Conservation (phyloP, 2,888 invertebrate species). For the Acanthosepion lycidas region DNA sequence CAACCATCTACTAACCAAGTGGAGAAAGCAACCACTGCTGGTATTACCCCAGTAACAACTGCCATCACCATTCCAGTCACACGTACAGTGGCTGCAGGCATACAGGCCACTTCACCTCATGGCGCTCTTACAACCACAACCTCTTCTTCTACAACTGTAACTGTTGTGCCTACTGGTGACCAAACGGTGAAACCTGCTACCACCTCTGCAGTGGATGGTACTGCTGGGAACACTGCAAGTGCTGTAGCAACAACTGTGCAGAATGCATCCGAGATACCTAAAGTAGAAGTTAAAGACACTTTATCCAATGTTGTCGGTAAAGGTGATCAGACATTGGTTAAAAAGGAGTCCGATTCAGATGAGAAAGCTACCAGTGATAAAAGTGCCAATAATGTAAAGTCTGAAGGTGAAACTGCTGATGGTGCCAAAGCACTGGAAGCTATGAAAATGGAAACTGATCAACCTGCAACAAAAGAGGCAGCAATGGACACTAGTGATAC, state of each 20-base stretch:
- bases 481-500: constrained; percentile 25
- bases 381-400: constrained; percentile 39
- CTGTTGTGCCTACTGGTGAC: background rate
- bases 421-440: background rate
- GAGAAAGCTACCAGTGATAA: constrained; percentile 40
- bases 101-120: background rate
- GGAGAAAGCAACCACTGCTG: background rate
- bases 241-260: constrained; percentile 41
- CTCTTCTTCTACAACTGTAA: background rate
- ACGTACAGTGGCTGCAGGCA: background rate
- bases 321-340: constrained; percentile 18
- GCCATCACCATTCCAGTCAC: constrained; percentile 45
- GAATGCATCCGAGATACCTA: background rate
- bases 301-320: background rate
- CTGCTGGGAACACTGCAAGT: constrained; percentile 49
- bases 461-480: background rate
- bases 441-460: background rate
- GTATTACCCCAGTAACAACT: constrained; percentile 44
- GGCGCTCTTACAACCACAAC: background rate
- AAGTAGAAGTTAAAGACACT: background rate
- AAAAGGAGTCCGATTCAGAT: constrained; percentile 13
- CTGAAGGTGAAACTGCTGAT: constrained; percentile 41
- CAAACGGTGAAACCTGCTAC: background rate
- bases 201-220: constrained; percentile 45
- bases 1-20: background rate